Evolutionary conservation across 2,113 vertebrate genomes (phyloP).

Genomic region (Lamprologus tigripictilis): DNA sequence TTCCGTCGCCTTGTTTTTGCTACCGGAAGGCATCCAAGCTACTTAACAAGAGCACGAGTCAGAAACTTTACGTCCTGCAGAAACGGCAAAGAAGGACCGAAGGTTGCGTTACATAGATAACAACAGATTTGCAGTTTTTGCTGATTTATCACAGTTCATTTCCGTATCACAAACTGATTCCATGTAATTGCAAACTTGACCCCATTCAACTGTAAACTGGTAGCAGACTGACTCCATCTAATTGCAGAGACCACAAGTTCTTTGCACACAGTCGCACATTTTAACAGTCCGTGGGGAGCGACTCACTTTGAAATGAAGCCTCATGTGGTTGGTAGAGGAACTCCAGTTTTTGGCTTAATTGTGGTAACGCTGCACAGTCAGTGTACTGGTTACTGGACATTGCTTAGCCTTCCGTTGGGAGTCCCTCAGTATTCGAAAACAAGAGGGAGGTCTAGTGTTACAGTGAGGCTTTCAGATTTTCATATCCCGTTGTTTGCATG

Average conservation of each 20-base stretch:
- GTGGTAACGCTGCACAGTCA: not conserved
- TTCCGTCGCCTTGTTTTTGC: no score
- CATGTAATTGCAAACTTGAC: not conserved
- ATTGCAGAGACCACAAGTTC: fast-evolving
- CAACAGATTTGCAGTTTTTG: not conserved
- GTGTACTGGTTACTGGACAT: not conserved
- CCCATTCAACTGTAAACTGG: not conserved
- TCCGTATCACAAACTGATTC: not conserved
- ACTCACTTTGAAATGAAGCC: not conserved
- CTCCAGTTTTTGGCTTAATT: not conserved
- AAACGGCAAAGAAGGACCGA: no score
- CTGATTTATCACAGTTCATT: not conserved
- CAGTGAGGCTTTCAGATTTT: not conserved
- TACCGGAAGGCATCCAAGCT: no score
- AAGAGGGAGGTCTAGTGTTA: not conserved
- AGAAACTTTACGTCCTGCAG: no score
- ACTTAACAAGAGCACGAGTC: no score
- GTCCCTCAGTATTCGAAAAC: not conserved
- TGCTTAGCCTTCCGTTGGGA: not conserved
- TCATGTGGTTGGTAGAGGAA: fast-evolving
- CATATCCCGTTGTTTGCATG: not conserved
- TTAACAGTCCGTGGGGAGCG: not conserved
- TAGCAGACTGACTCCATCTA: not conserved
- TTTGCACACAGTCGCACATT: not conserved
- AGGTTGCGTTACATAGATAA: no score